Conservation (phyloP, 2,888 invertebrate species). For the Habroteleia sp. region DNA sequence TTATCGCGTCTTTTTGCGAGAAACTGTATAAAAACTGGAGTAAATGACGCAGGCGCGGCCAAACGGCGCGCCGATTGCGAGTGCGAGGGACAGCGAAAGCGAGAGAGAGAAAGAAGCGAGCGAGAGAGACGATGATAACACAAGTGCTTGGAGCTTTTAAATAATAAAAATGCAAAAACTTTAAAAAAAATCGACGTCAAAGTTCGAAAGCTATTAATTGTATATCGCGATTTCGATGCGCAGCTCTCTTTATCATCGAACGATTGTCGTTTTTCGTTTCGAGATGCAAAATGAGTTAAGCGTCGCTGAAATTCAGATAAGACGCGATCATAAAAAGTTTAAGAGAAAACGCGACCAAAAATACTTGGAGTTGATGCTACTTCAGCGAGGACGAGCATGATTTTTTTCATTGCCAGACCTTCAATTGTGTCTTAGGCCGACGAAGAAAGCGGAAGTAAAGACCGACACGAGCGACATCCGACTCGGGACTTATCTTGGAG, state of each 20-base stretch:
- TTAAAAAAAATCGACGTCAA: slow-evolving; percentile 3
- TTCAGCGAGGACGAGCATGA: slow-evolving; percentile 46
- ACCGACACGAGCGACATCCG: slow-evolving; percentile 11
- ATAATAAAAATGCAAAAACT: slow-evolving; percentile 15
- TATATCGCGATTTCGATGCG: slow-evolving; percentile 36
- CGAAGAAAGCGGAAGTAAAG: slow-evolving; percentile 1
- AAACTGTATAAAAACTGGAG: slow-evolving; percentile 73
- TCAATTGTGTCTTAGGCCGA: slow-evolving; percentile 67
- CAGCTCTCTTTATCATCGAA: slow-evolving; percentile 37
- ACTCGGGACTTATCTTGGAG: too few species aligned
- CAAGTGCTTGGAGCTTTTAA: slow-evolving; percentile 55
- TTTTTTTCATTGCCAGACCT: slow-evolving; percentile 71
- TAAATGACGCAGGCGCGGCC: slow-evolving; percentile 14
- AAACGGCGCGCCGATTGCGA: too few species aligned
- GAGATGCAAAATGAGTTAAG: too few species aligned
- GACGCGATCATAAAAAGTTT: not conserved
- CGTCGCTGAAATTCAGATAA: too few species aligned
- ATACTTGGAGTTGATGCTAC: slow-evolving; percentile 25
- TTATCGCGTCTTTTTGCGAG: slow-evolving; percentile 80
- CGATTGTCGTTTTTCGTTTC: slow-evolving; percentile 19
- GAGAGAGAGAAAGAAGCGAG: too few species aligned
- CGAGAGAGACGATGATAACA: slow-evolving; percentile 58
- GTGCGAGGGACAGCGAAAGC: too few species aligned
- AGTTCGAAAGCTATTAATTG: slow-evolving; percentile 17
- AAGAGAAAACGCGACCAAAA: not conserved